Base-by-base conservation (phyloP, 2,797 vertebrate genomes). In the Prunella strophiata region DNA sequence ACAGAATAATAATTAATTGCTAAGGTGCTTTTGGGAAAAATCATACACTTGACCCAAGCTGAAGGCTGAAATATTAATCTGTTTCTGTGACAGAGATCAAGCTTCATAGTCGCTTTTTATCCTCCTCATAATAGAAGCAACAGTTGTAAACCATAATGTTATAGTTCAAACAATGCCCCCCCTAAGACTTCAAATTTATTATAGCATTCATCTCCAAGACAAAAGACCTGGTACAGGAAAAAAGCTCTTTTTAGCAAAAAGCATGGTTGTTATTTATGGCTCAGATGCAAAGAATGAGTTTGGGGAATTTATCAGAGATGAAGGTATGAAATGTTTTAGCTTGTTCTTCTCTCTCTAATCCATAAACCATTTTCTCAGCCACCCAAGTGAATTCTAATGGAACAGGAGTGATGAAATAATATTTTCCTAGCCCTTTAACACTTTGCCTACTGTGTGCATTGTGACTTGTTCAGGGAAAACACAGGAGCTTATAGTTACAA, bases 341-440 rank as follows among this genome's bases (percentile, higher is more conserved):
- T 98, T 98, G 98, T 98, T 98, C 98, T 98, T 98, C 97, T 98
- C 98, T 97, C 97, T 98, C 98, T 98, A 98, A 98, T 98, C 98
- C 98, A 98, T 98, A 98, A 98, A 98, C 98, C 98, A 98, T 98
- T 98, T 98, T 98, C 98, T 97, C 97, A 98, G 98, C 98, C 98
- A 98, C 98, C 98, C 98, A 98, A 98, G 98, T 98, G 98, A 98
- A 98, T 98, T 98, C 98, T 98, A 98, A 98, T 98, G 98, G 98
- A 98, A 98, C 98, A 98, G 97, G 94, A 98, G 96, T 98, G 98
- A 98, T 98, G 98, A 98, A 98, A 98, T 98, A 98, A 98, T 98
- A 98, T 98, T 98, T 98, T 98, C 97, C 97, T 97, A 98, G 97
- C 95, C 97, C 97, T 97, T 98, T 98, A 98, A 98, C 98, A 98